Evolutionary conservation across 2,113 vertebrate genomes (phyloP).

Genomic region (Erpornis zantholeuca): DNA sequence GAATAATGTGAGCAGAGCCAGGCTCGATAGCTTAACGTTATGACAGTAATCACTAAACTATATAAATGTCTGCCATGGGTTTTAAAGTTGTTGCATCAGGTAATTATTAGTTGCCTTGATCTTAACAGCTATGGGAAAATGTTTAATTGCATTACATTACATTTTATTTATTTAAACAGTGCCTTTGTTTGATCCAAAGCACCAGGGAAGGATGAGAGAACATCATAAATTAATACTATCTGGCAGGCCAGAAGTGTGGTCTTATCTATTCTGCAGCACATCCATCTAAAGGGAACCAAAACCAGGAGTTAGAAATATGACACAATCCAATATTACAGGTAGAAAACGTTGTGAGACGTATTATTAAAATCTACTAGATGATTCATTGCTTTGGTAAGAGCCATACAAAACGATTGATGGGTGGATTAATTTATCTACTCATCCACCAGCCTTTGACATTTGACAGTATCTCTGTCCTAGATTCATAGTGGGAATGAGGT

Average conservation of each 20-base stretch:
- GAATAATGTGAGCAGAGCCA: conserved; percentile 16
- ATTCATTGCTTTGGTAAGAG: background rate
- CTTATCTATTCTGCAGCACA: conserved; percentile 17
- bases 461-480: background rate
- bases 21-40: conserved; percentile 21
- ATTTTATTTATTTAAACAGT: conserved; percentile 62
- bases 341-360: background rate
- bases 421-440: conserved; percentile 24
- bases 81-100: conserved; percentile 37
- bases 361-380: conserved; percentile 21
- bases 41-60: conserved; percentile 37
- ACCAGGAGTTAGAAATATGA: background rate
- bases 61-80: background rate
- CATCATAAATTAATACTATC: conserved; percentile 54
- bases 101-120: conserved; percentile 61
- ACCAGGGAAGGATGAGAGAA: conserved; percentile 30
- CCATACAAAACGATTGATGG: background rate
- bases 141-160: conserved; percentile 59
- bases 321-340: background rate
- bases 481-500: background rate
- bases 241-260: conserved; percentile 36
- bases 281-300: background rate
- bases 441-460: background rate
- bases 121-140: conserved; percentile 52
- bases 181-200: conserved; percentile 54